Conservation (phyloP, 2,888 invertebrate genomes). For the Drosophila algonquin region DNA sequence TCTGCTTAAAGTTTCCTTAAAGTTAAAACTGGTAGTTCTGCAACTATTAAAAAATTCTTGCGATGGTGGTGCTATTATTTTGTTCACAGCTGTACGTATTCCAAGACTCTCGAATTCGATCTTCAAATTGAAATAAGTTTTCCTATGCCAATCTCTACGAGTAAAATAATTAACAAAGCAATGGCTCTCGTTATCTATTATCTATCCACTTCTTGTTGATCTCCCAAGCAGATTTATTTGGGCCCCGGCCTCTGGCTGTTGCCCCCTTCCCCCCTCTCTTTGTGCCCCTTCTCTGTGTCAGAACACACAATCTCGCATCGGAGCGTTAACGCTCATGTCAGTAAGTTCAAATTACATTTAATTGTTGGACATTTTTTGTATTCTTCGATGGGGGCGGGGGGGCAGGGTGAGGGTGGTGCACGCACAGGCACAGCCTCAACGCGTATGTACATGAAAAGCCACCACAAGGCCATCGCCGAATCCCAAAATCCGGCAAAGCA, state of each 20-base stretch:
- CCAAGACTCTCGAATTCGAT: not conserved
- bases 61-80: no score
- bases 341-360: slow-evolving; percentile 71
- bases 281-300: not conserved
- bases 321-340: slow-evolving; percentile 44
- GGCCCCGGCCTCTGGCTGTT: not conserved
- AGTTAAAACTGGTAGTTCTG: no score
- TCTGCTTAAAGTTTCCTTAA: no score
- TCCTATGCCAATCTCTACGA: slow-evolving; percentile 25
- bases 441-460: slow-evolving; percentile 31
- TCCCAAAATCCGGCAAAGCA: slow-evolving; percentile 21
- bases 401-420: slow-evolving; percentile 3
- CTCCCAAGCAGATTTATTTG: slow-evolving; percentile 9
- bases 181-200: slow-evolving; percentile 31
- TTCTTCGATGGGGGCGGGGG: slow-evolving; percentile 1
- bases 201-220: slow-evolving; percentile 34
- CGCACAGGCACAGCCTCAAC: not conserved
- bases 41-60: no score
- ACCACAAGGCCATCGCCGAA: slow-evolving; percentile 46
- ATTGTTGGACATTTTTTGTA: slow-evolving; percentile 66
- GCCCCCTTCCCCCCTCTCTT: not conserved
- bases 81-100: not conserved
- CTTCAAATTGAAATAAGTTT: slow-evolving; percentile 10
- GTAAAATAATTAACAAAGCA: slow-evolving; percentile 20
- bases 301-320: slow-evolving; percentile 30